These are phyloP conservation scores for Peromyscus californicus DNA, from an alignment of 2,113 vertebrate species.

Conservation along the genomic window DNA sequence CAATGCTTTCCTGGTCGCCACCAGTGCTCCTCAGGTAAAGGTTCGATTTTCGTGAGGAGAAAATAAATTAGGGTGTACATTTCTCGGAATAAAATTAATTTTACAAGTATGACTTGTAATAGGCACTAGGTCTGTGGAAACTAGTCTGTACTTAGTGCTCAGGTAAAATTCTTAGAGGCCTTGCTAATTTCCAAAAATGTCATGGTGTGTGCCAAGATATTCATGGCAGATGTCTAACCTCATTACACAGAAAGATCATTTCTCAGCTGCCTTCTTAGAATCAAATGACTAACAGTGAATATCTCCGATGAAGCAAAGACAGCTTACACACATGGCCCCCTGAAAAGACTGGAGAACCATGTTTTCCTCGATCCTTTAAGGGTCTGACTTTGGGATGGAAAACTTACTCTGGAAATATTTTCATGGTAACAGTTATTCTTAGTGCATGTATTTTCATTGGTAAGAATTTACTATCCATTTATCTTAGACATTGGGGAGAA, in stretches of 20 bases:
- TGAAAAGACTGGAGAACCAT: constrained; percentile 52
- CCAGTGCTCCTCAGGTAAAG: constrained; percentile 96
- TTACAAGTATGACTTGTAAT: not conserved
- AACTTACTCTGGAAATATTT: constrained; percentile 8
- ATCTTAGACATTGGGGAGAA: not conserved
- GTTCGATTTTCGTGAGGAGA: not conserved
- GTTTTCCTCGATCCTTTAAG: not conserved
- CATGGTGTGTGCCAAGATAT: not conserved
- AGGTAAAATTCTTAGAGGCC: constrained; percentile 9
- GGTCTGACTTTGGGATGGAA: not conserved
- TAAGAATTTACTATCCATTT: not conserved
- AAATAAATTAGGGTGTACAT: not conserved
- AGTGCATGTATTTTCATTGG: not conserved
- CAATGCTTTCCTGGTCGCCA: constrained; percentile 98
- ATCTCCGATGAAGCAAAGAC: constrained; percentile 17
- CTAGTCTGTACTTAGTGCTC: not conserved
- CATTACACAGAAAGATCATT: not conserved
- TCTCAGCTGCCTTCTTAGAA: not conserved
- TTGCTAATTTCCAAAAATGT: constrained; percentile 17
- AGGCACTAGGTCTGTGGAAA: not conserved
- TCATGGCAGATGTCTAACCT: not conserved
- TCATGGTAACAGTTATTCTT: not conserved
- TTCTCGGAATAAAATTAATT: constrained; percentile 8
- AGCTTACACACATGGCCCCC: not conserved
- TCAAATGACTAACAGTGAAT: constrained; percentile 10